Base-by-base conservation (phyloP, 2,888 invertebrate species). In the Drosophila pseudotalamancana region DNA sequence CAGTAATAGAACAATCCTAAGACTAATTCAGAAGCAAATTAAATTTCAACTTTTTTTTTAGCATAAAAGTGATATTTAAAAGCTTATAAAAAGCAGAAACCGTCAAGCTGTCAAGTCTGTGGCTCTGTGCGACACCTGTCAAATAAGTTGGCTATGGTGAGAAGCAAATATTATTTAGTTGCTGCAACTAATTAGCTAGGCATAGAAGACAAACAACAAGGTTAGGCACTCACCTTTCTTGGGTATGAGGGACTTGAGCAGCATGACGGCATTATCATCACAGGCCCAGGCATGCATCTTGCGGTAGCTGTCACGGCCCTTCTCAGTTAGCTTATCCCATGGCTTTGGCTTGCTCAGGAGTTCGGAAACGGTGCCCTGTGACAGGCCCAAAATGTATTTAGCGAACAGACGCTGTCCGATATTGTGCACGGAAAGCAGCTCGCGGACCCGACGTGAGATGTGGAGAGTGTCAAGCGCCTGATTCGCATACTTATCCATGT, bases 281-380 rank as follows among this genome's bases (percentile, higher is more conserved):
- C 97, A 97, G 78, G 99, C 98, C 99, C 99, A 99, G 88, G 98
- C 98, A 93, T 99, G 98, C 98, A 99, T 99, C 93, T 99, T 99
- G 89, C 99, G 94, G 93, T 99, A 99, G 87, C 99, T 99, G 93
- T 99, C 99, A 55, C 99, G 94, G 29, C 99, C 99, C 92, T 99
- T 99, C 93, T 99, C 99, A 60, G 99, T 99, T 90, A 99, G 93
- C 92, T 99, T 99, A 93, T 99, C 98, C 99, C 99, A 99, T 11
- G 98, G 98, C 91, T 99, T 99, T 54, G 99, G 99, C 91, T 99
- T 99, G 80, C 99, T 99, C 70, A 99, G 94, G 88, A 99, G 93
- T 92, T 99, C 99, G 75, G 98, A 98, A 43, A 99, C 99, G 19
- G 99, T 99, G 64, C 99, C 99, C 92, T 99, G 99, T 69, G 96